These are phyloP conservation scores for Calephelis virginiensis DNA, from an alignment of 1,140 invertebrate species.

Conservation along the genomic window DNA sequence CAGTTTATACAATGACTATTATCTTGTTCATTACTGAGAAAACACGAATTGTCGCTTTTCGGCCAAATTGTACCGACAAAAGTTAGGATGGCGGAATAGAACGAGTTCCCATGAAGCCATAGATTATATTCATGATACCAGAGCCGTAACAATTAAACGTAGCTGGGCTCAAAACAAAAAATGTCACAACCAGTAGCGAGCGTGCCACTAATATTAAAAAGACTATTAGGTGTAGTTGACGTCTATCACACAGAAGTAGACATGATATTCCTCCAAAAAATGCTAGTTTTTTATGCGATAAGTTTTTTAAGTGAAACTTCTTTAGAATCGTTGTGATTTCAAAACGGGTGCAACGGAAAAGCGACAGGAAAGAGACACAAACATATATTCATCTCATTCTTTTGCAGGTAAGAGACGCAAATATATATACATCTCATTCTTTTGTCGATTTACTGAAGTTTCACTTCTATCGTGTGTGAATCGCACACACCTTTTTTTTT, in stretches of 20 bases:
- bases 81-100: conserved; percentile 56
- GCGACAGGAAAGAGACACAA: too few relatives aligned
- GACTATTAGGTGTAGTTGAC: neutral
- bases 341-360: too few relatives aligned
- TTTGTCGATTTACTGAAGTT: too few relatives aligned
- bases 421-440: too few relatives aligned
- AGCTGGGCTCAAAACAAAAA: conserved; percentile 46
- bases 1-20: conserved; percentile 49
- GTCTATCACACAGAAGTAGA: neutral
- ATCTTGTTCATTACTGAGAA: conserved; percentile 66
- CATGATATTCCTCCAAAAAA: neutral
- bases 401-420: too few relatives aligned
- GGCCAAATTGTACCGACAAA: conserved; percentile 62
- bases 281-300: too few relatives aligned
- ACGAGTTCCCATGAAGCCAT: conserved; percentile 69
- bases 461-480: too few relatives aligned
- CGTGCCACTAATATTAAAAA: conserved; percentile 66
- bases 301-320: too few relatives aligned
- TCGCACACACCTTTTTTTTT: too few relatives aligned
- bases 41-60: conserved; percentile 49
- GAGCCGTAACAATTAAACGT: conserved; percentile 70
- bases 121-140: conserved; percentile 63
- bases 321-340: too few relatives aligned
- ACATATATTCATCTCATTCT: too few relatives aligned
- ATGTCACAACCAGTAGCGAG: conserved; percentile 62